Evolutionary conservation across 2,888 invertebrate species (phyloP), one percentile per base, ranked within the genome.

Genomic region (Tipula lateralis): DNA sequence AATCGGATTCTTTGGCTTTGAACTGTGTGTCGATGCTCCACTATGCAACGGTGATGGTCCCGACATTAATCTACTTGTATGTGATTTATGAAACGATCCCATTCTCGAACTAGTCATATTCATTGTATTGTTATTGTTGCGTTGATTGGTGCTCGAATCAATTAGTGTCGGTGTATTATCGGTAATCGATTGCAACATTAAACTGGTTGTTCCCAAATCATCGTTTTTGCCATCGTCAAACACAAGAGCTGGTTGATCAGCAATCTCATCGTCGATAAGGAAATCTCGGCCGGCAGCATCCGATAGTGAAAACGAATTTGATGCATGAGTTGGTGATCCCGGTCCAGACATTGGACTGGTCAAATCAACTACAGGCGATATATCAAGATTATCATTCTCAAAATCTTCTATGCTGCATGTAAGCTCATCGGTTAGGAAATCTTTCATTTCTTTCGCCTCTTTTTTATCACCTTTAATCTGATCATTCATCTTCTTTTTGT

Each of bases 231-330:
- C 84, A 44, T 84, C 85, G 82, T 85, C 85, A 88, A 96, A 96
- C 13, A 95, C 91, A 86, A 97, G 89, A 0, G 94, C 96, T 12
- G 97, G 97, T 88, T 97, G 97, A 91, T 97, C 97, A 80, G 96
- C 96, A 85, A 97, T 97, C 90, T 97, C 97, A 87, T 97, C 97
- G 87, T 97, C 97, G 86, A 94, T 94, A 86, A 97, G 93, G 90
- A 94, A 96, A 89, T 96, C 96, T 86, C 94, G 92, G 19, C 95
- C 95, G 30, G 80, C 84, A 34, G 88, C 89, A 86, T 96, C 96
- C 0, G 96, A 95, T n/a, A 96, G 90, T 0, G 96, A 96, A 0
- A 96, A 90, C 0, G 96, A 96, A 85, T 94, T 94, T 0, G 95
- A 95, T 9, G 93, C 93, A 87, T 95, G 95, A 0, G 96, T 96